Percentiles rank a stretch among this genome's conserved stretches.
phyloP scores from a whole-genome alignment of 2,797 vertebrate genomes.

The Pteronotus mesoamericanus region DNA sequence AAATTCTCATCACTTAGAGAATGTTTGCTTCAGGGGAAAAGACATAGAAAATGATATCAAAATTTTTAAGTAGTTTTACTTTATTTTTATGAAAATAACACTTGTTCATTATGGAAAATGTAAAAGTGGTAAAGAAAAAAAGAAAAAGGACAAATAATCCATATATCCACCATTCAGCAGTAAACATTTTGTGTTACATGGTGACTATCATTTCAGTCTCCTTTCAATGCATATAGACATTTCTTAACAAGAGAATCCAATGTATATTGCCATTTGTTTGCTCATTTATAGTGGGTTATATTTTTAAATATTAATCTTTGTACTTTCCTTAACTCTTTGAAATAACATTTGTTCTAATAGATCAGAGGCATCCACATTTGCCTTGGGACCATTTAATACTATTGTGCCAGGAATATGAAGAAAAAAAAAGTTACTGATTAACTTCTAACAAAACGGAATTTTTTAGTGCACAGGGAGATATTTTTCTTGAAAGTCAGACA shows the following conservation, averaged over 20 bases:
- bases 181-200: not conserved
- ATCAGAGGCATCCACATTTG: not conserved
- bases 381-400: not conserved
- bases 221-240: not conserved
- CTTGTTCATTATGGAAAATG: not conserved
- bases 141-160: not conserved
- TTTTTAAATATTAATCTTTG: not conserved
- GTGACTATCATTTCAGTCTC: not conserved
- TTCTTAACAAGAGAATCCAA: not conserved
- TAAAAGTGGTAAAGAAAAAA: not conserved
- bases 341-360: slow-evolving; percentile 38
- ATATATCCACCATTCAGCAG: not conserved
- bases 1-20: slow-evolving; percentile 44
- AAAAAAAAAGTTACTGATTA: not conserved
- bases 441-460: not conserved
- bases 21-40: not conserved
- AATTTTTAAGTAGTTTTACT: not conserved
- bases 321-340: not conserved
- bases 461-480: not conserved
- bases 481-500: not conserved
- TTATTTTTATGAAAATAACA: slow-evolving; percentile 9
- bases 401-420: not conserved
- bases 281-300: not conserved
- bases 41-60: not conserved
- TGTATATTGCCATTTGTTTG: not conserved